Percentiles rank a stretch among this genome's conserved stretches.
Conservation (phyloP, 2,888 invertebrate species). For the Norana najaformis region DNA sequence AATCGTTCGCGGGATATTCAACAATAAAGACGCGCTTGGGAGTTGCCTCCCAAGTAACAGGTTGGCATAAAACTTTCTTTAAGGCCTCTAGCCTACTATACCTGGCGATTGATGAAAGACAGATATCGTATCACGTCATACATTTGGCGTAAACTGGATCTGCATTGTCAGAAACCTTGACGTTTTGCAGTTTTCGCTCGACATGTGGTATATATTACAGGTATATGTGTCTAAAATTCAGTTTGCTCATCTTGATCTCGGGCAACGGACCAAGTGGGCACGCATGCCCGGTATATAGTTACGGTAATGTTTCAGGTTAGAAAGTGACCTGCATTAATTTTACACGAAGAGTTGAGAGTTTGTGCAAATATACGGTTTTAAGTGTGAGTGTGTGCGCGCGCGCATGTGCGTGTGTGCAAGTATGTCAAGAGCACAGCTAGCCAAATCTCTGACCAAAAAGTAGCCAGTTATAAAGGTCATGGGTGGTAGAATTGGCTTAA, state of each 20-base stretch:
- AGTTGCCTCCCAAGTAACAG: not conserved
- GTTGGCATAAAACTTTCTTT: no score
- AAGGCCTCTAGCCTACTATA: no score
- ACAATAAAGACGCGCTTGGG: not conserved
- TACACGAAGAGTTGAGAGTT: not conserved
- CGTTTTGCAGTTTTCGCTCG: not conserved
- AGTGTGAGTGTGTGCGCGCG: no score
- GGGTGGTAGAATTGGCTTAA: no score
- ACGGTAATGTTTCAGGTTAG: not conserved
- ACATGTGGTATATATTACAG: not conserved
- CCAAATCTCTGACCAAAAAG: no score
- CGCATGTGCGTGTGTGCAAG: no score
- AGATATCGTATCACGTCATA: no score
- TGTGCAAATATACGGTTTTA: not conserved
- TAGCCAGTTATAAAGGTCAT: no score
- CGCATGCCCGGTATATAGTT: no score
- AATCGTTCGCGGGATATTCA: not conserved
- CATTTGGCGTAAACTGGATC: no score
- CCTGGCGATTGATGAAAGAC: no score
- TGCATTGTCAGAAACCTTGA: not conserved
- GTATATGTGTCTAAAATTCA: not conserved
- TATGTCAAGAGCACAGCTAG: not conserved
- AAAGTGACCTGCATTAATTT: not conserved
- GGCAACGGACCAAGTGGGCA: no score
- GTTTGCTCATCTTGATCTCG: not conserved